Percentiles rank a stretch among this genome's conserved stretches.
phyloP scores from a whole-genome alignment of 1,140 invertebrate genomes.

The Paralvinella palmiformis region DNA sequence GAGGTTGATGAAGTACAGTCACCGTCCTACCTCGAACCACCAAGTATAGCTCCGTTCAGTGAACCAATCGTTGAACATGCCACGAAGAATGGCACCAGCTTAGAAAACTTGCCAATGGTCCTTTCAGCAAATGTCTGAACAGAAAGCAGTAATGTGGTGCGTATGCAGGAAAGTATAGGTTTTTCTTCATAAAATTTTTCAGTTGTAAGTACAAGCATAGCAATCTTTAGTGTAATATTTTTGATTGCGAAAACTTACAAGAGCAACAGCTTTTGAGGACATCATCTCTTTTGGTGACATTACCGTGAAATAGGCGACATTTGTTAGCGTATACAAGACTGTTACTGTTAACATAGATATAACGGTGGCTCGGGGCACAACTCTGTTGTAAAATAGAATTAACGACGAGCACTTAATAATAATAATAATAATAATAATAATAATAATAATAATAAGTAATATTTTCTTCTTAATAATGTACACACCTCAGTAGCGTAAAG shows the following conservation, averaged over 20 bases:
- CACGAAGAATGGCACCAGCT: conserved; percentile 8
- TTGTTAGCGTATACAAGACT: conserved; percentile 87
- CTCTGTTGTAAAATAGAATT: conserved; percentile 64
- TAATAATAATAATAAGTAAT: too few species aligned
- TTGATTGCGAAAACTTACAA: conserved; percentile 54
- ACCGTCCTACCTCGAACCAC: conserved; percentile 11
- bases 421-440: too few species aligned
- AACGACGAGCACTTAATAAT: too few species aligned
- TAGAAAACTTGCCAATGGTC: background rate
- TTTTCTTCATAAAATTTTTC: too few species aligned
- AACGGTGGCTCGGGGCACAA: conserved; percentile 87
- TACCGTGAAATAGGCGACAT: conserved; percentile 92
- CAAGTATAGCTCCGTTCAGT: conserved; percentile 3
- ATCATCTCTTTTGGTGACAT: conserved; percentile 78
- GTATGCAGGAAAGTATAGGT: too few species aligned
- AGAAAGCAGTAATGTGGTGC: too few species aligned
- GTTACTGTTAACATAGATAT: conserved; percentile 89
- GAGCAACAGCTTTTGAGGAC: conserved; percentile 85
- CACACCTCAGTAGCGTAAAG: too few species aligned
- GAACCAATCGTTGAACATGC: conserved; percentile 10
- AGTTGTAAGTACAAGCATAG: too few species aligned
- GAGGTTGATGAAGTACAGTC: too few species aligned
- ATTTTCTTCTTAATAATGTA: too few species aligned
- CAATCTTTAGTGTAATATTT: too few species aligned
- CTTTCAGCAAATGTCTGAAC: conserved; percentile 13